A percentile compares a stretch with the other conserved stretches of the same genome.
These are phyloP conservation scores for Tenebrio molitor DNA, from an alignment of 1,140 invertebrate species.

Conservation along the genomic window DNA sequence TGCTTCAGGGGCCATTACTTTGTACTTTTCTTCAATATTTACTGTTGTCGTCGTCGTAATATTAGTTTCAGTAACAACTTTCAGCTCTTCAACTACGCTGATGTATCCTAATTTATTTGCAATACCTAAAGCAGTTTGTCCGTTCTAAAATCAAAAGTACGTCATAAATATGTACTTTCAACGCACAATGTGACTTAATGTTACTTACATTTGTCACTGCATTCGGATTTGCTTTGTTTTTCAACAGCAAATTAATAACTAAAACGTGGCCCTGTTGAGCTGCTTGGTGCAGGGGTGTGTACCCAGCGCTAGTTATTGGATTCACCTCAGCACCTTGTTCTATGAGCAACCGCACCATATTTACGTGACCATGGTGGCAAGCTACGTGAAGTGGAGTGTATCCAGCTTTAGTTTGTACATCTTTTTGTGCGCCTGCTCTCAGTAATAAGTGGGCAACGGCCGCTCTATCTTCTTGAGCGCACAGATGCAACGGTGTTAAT, in stretches of 20 bases:
- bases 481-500: conserved; percentile 91
- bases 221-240: conserved; percentile 96
- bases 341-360: conserved; percentile 94
- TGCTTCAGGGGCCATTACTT: conserved; percentile 95
- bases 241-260: conserved; percentile 94
- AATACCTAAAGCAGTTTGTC: conserved; percentile 96
- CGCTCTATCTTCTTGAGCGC: conserved; percentile 93
- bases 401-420: conserved; percentile 90
- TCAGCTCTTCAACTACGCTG: conserved; percentile 96
- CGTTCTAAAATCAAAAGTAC: conserved; percentile 77
- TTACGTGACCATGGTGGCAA: conserved; percentile 96
- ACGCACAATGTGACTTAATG: conserved; percentile 18
- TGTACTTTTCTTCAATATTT: conserved; percentile 92
- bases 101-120: conserved; percentile 97
- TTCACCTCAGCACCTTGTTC: conserved; percentile 84
- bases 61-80: conserved; percentile 95
- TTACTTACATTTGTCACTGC: conserved; percentile 90
- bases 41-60: conserved; percentile 80
- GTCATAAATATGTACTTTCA: background rate
- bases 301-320: conserved; percentile 84
- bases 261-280: conserved; percentile 98
- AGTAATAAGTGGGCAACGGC: conserved; percentile 88
- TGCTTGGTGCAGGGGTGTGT: conserved; percentile 97
- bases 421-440: conserved; percentile 84
- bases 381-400: conserved; percentile 98